These are phyloP conservation scores for Eupsilia transversa DNA, from an alignment of 2,888 invertebrate genomes.

Conservation along the genomic window DNA sequence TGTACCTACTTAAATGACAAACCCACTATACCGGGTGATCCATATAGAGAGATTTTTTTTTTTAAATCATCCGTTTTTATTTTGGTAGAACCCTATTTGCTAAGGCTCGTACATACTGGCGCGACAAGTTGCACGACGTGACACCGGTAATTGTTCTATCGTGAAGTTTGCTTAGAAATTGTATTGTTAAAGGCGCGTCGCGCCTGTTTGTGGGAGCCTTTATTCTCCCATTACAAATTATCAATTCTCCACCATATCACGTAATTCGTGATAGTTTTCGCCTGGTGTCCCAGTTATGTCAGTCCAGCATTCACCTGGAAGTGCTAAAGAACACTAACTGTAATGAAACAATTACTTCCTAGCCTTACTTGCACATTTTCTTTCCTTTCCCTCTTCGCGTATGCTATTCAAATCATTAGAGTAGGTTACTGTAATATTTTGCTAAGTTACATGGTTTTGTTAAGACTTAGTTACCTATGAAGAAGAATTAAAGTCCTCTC, in stretches of 20 bases:
- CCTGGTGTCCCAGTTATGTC: constrained; percentile 45
- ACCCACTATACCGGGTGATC: neutral
- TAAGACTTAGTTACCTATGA: neutral
- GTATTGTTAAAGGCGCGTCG: too few relatives aligned
- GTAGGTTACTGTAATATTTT: constrained; percentile 31
- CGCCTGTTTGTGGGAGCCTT: too few relatives aligned
- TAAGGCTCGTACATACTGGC: too few relatives aligned
- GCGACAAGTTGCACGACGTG: too few relatives aligned
- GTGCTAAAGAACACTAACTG: constrained; percentile 46
- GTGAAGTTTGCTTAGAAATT: too few relatives aligned
- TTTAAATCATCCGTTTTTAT: too few relatives aligned
- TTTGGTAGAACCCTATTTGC: too few relatives aligned
- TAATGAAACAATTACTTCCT: constrained; percentile 63
- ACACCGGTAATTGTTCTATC: too few relatives aligned
- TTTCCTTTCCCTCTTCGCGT: constrained; percentile 63
- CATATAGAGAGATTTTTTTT: too few relatives aligned
- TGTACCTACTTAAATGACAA: neutral
- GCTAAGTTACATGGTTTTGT: neutral
- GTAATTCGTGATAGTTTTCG: constrained; percentile 23
- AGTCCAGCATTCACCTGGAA: constrained; percentile 63
- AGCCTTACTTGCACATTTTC: constrained; percentile 56
- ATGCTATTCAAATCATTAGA: constrained; percentile 37
- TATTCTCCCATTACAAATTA: neutral
- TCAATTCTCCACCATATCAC: constrained; percentile 29
- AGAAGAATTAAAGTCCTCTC: neutral